Base-by-base conservation (phyloP, 2,888 invertebrate species). In the Kryphioiulus occultus region DNA sequence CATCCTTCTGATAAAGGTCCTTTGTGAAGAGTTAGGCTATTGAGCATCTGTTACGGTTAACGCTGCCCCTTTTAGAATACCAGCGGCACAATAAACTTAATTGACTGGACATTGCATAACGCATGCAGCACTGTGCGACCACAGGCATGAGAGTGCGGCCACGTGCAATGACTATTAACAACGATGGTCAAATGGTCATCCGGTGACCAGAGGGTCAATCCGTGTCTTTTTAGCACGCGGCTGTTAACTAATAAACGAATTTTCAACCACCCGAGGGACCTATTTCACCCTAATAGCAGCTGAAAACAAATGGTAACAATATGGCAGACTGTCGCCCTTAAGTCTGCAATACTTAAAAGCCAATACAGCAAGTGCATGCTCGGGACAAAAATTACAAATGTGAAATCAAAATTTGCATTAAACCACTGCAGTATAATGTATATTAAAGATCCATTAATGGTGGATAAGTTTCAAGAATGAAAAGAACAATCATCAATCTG, bases 51-150 rank as follows among this genome's bases (percentile, higher is more conserved):
- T 53, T n/a, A 53, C 2, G n/a, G n/a, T n/a, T n/a, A n/a, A 1
- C n/a, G 2, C 53, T 53, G 53, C 53, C 53, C 53, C 53, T 53
- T n/a, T 53, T 2, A 19, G 53, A n/a, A n/a, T 19, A 53, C 53
- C n/a, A 53, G 17, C n/a, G 9, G 53, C n/a, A 0, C 9, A 19
- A n/a, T 5, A n/a, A 53, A n/a, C 53, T 53, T n/a, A n/a, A 0
- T n/a, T 53, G n/a, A 53, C 53, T 53, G 53, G 53, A 53, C 53
- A n/a, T n/a, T 53, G n/a, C 53, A 53, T 53, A 53, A 53, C n/a
- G 53, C 53, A 19, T n/a, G n/a, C 4, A 19, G 15, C 5, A 53
- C 15, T 53, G 53, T 53, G 19, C n/a, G 15, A 47, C 53, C 0
- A n/a, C n/a, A 53, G 53, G 53, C 53, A 53, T n/a, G 53, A 12